Conservation (phyloP, 2,113 vertebrate species). For the Pelobates fuscus region DNA sequence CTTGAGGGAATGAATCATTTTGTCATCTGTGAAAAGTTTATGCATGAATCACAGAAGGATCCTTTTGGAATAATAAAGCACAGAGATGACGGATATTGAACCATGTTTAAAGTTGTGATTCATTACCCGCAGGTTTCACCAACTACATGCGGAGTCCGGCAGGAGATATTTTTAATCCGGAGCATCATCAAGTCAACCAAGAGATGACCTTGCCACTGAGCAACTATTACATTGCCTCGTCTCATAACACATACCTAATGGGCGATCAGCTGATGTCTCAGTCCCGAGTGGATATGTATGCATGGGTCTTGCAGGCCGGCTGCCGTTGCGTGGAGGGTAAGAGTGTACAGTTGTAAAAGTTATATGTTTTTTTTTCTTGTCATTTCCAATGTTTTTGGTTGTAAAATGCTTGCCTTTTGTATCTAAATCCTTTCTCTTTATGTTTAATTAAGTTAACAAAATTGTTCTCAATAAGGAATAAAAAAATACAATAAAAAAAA, state of each 20-base stretch:
- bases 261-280: conserved; percentile 98
- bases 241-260: conserved; percentile 98
- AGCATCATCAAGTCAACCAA: conserved; percentile 84
- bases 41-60: conserved; percentile 29
- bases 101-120: conserved; percentile 21
- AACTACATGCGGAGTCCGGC: conserved; percentile 91
- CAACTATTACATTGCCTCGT: conserved; percentile 95
- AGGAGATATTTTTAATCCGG: conserved; percentile 92
- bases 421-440: no score
- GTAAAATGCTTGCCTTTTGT: no score
- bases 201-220: conserved; percentile 89
- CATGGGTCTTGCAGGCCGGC: conserved; percentile 93
- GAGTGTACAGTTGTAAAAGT: no score
- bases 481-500: no score
- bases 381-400: no score
- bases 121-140: conserved; percentile 81
- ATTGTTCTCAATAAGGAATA: no score
- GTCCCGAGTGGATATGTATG: conserved; percentile 95
- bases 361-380: no score
- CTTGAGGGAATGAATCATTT: conserved; percentile 24
- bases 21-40: conserved; percentile 44
- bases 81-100: conserved; percentile 39
- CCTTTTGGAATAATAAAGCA: conserved; percentile 6
- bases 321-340: conserved; percentile 96
- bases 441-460: no score